Evolutionary conservation across 1,140 invertebrate genomes (phyloP).

Genomic region (Streblospio benedicti): DNA sequence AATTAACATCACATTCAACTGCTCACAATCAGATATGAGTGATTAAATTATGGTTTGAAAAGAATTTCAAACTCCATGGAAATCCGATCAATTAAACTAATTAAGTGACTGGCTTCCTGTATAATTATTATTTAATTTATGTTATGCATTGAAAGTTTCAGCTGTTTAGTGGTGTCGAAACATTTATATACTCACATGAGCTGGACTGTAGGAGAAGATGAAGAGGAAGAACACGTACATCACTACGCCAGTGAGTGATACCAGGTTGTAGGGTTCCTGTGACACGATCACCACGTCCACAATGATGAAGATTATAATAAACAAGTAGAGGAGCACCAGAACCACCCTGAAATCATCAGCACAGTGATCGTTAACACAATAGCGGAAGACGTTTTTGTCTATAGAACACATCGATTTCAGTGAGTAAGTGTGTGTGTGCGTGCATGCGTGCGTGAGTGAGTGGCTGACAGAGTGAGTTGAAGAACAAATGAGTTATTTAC

Average conservation of each 20-base stretch:
- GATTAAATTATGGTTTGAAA: no score
- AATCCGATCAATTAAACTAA: no score
- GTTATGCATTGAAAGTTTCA: no score
- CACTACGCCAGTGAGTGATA: slow-evolving; percentile 24
- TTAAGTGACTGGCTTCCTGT: no score
- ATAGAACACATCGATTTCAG: not conserved
- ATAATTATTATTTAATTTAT: no score
- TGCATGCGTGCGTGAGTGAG: not conserved
- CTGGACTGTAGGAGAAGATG: slow-evolving; percentile 27
- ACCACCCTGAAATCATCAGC: slow-evolving; percentile 7
- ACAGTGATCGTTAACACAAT: no score
- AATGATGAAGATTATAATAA: slow-evolving; percentile 14
- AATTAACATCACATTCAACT: no score
- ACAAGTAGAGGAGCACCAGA: slow-evolving; percentile 9
- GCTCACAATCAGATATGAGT: no score
- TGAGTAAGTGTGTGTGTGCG: not conserved
- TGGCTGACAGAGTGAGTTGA: no score
- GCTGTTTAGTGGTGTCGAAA: not conserved
- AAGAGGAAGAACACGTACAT: slow-evolving; percentile 25
- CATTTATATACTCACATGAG: slow-evolving; percentile 22
- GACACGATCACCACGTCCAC: slow-evolving; percentile 11
- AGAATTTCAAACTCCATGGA: no score
- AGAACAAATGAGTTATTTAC: no score
- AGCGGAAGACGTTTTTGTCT: not conserved
- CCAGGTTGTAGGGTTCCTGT: slow-evolving; percentile 24